Conservation (phyloP, 1,140 invertebrate genomes). For the Acyrthosiphon pisum region DNA sequence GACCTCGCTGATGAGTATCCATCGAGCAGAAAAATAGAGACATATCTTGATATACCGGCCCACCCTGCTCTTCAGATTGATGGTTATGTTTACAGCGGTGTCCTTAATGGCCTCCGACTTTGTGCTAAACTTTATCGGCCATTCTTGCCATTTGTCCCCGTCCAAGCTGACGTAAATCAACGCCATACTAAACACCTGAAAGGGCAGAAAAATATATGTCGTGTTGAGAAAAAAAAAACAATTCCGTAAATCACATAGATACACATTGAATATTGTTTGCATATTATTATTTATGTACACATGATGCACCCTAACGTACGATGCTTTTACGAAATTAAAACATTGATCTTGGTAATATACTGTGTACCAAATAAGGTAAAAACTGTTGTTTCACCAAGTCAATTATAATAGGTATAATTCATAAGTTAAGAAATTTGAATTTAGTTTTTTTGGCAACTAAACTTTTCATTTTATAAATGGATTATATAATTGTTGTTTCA, state of each 20-base stretch:
- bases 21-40: constrained; percentile 81
- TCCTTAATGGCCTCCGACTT: constrained; percentile 60
- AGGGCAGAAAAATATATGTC: constrained; percentile 55
- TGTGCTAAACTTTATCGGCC: constrained; percentile 64
- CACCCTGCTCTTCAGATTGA: constrained; percentile 77
- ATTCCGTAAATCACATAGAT: constrained; percentile 1
- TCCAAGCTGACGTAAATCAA: constrained; percentile 81
- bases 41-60: constrained; percentile 80
- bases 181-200: constrained; percentile 74
- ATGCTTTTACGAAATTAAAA: neutral
- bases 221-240: constrained; percentile 25
- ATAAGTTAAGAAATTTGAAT: neutral
- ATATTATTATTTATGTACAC: constrained; percentile 19
- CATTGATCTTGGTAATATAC: neutral
- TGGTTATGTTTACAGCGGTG: constrained; percentile 68
- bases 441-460: neutral
- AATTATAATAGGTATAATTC: neutral
- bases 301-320: neutral
- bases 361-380: neutral
- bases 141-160: constrained; percentile 74
- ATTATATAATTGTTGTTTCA: neutral
- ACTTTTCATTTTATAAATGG: neutral
- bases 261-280: constrained; percentile 34
- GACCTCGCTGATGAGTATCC: constrained; percentile 89
- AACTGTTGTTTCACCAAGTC: neutral